Base-by-base conservation (phyloP, 2,797 vertebrate genomes). In the Margarornis squamiger region DNA sequence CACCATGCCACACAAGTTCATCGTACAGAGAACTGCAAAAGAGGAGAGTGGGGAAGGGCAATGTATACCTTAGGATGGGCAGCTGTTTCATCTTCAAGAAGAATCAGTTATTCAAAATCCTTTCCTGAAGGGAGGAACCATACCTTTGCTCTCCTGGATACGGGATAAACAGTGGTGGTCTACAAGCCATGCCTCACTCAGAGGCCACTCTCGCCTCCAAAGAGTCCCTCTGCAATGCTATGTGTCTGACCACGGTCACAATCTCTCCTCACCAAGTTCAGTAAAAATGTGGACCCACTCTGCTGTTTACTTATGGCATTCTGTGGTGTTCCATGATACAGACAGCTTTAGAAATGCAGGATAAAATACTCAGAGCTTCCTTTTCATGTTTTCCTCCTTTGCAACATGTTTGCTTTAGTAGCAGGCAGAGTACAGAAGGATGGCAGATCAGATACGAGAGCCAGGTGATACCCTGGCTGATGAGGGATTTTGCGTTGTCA, bases 401-500 rank as follows among this genome's bases (percentile, higher is more conserved):
- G 75, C 85, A 94, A 84, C 41, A 39, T 48, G 48, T 81, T 94
- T 72, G 36, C 89, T 94, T 94, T 75, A 83, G 62, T 88, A 90
- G 77, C 67, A 91, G 76, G 62, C 46, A 66, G 51, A 88, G 46
- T 90, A 93, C 51, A 83, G 91, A 93, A 71, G 63, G 76, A 51
- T 58, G 61, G 84, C 19, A 87, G 86, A 94, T 93, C 66, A 81
- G 61, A 91, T 34, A 48, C 0, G 24, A 78, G 68, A 94, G 58
- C 90, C 76, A 90, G 87, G 92, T 91, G 91, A 96, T 90, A 73
- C 75, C 54, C 32, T 45, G 70, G 87, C 48, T 91, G 95, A 87
- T 84, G 65, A 72, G 80, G 66, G 49, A 61, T 41, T 51, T 66
- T 82, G 63, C 0, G 6, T 32, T 95, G 74, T 82, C 88, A 67